Evolutionary conservation across 2,797 vertebrate species (phyloP), one percentile per base, ranked within the genome.

Genomic region (Crocodylus rhombifer): DNA sequence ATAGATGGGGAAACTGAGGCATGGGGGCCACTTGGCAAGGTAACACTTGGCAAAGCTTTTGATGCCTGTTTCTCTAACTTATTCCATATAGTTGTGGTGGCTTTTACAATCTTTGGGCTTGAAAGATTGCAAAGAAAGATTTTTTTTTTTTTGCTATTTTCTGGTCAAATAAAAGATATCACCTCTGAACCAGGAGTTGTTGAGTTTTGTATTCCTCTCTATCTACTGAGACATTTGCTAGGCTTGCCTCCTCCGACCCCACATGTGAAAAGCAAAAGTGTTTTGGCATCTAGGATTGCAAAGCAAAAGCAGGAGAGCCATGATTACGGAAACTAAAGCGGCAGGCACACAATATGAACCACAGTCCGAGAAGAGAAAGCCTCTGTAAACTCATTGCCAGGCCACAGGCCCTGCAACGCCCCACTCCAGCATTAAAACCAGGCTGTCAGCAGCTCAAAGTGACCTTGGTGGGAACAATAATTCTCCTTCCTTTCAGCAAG

Each of bases 401-500:
- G 15, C 18, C 74, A 33, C 58, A 85, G 84, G 58, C 77, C 1
- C 36, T 71, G 77, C 20, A 28, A 17, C 62, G 51, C 26, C 36
- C 55, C 64, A n/a, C 62, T 26, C n/a, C 77, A 76, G 1, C 0
- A 0, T 9, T 69, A 90, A 79, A 7, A 10, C 21, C 77, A 78
- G 61, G 73, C 73, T 80, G 57, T 83, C 85, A 86, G 30, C 2
- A 0, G 36, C 36, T 94, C 80, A 4, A 0, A 88, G 55, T 77
- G 86, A 94, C 91, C 95, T 92, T 80, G 86, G 33, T 1, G 2
- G 1, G 3, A 88, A 82, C 5, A 67, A 7, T 56, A 91, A 89
- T 51, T 94, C 84, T 76, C 81, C 74, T 77, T 36, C 91, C 36
- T 84, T 77, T 80, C 79, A 86, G 84, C 89, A 95, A 92, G 91